These are phyloP conservation scores for Caenorhabditis angaria DNA, from an alignment of 2,888 invertebrate species.

Conservation along the genomic window DNA sequence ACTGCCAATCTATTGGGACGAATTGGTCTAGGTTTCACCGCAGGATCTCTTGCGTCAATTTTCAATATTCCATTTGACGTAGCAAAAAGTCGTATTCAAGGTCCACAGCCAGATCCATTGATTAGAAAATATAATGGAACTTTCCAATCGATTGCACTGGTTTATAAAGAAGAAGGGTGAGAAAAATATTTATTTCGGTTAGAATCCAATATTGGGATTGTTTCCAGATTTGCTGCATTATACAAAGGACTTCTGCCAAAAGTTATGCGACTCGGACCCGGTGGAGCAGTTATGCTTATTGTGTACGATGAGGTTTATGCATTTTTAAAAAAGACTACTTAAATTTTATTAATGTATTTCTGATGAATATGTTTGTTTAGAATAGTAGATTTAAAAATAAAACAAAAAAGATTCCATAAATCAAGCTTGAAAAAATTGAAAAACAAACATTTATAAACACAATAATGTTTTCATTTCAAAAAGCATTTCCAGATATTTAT, in stretches of 20 bases:
- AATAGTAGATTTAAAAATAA: no score
- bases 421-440: no score
- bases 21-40: slow-evolving; percentile 84
- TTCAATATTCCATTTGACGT: slow-evolving; percentile 95
- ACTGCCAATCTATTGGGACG: slow-evolving; percentile 71
- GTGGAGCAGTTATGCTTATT: slow-evolving; percentile 91
- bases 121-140: slow-evolving; percentile 83
- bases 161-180: slow-evolving; percentile 88
- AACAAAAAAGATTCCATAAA: no score
- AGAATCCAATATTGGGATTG: no score
- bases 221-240: slow-evolving; percentile 81
- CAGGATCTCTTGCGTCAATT: slow-evolving; percentile 86
- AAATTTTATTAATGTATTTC: no score
- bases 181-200: slow-evolving; percentile 6
- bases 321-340: slow-evolving; percentile 48
- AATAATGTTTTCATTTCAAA: no score
- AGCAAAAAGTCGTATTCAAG: slow-evolving; percentile 92
- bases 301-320: slow-evolving; percentile 86
- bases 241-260: slow-evolving; percentile 93
- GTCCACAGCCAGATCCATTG: slow-evolving; percentile 69
- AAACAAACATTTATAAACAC: no score
- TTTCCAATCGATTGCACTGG: slow-evolving; percentile 79
- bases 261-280: slow-evolving; percentile 87
- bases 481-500: no score
- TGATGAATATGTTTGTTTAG: no score